These are phyloP conservation scores for Patella ulyssiponensis DNA, from an alignment of 2,888 invertebrate genomes.

Conservation along the genomic window DNA sequence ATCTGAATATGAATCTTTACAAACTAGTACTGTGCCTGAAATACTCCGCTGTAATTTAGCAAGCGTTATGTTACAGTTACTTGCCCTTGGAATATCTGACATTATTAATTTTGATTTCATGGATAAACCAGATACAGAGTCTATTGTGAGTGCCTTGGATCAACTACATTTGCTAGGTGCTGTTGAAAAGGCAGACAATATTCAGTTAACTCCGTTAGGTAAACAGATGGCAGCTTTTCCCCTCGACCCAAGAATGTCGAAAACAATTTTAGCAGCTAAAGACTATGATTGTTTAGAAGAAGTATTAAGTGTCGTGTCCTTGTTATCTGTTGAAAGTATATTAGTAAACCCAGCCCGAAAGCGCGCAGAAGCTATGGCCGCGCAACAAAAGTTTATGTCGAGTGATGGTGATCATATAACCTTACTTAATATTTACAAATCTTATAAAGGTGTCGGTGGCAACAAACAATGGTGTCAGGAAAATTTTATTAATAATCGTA, in stretches of 20 bases:
- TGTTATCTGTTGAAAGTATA: constrained; percentile 90
- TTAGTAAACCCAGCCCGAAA: constrained; percentile 83
- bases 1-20: constrained; percentile 81
- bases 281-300: constrained; percentile 79
- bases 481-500: constrained; percentile 87
- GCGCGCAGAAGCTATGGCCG: constrained; percentile 82
- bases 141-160: constrained; percentile 70
- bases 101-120: constrained; percentile 89
- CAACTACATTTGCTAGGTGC: constrained; percentile 77
- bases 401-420: constrained; percentile 93
- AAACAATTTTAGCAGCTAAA: constrained; percentile 84
- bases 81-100: constrained; percentile 86
- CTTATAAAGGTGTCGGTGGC: constrained; percentile 81
- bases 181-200: constrained; percentile 74
- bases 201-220: constrained; percentile 83
- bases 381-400: constrained; percentile 84
- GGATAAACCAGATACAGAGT: constrained; percentile 85
- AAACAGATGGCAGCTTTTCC: constrained; percentile 92
- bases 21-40: constrained; percentile 86
- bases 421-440: constrained; percentile 88
- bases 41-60: constrained; percentile 83
- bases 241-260: constrained; percentile 90
- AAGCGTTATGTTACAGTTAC: constrained; percentile 84
- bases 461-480: constrained; percentile 87
- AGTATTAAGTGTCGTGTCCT: constrained; percentile 86